Base-by-base conservation (phyloP, 2,797 vertebrate species). In the Acanthurus leucopareius region DNA sequence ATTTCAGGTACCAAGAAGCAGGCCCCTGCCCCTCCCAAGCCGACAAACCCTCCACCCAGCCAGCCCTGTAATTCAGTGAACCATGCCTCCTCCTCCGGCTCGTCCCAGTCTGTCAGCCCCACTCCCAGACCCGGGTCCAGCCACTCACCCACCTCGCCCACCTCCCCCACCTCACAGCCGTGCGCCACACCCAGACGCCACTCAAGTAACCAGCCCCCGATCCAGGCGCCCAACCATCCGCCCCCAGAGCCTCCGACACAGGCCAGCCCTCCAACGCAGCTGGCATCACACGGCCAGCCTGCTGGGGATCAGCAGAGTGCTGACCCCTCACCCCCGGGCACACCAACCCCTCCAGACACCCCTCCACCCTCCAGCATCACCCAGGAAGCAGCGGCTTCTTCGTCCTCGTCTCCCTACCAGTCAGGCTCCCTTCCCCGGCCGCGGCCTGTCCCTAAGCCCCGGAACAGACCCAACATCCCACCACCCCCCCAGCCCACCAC, bases 11-110 rank as follows among this genome's bases (percentile, higher is more conserved):
- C 96, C 83, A 99, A 99, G 85, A 99, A 99, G 83, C 98, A 97
- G 1, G 98, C 98, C 0, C 98, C 98, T 0, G 96, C 98, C 2
- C 98, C 98, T n/a, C 98, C 98, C 1, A 99, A 99, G 74, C 98
- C 98, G 6, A 92, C 94, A 56, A 97, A 97, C 93, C 96, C 96
- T 1, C 97, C 96, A 0, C 96, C 97, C 0, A 92, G 94, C 66
- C 97, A 98, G 84, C 95, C 95, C 0, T 93, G 90, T 56, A 93
- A 85, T 84, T 94, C 95, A 28, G 86, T 88, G 7, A 90, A 91
- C 84, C 72, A 81, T 13, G 17, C 86, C 76, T 45, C 93, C 8
- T 90, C 94, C 14, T 88, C 92, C 0, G 84, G 94, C 62, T 80
- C 94, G 4, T 93, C 95, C 81, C 94, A 94, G 44, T 91, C 95